phyloP scores from a whole-genome alignment of 2,797 vertebrate genomes.

The Hybognathus amarus region DNA sequence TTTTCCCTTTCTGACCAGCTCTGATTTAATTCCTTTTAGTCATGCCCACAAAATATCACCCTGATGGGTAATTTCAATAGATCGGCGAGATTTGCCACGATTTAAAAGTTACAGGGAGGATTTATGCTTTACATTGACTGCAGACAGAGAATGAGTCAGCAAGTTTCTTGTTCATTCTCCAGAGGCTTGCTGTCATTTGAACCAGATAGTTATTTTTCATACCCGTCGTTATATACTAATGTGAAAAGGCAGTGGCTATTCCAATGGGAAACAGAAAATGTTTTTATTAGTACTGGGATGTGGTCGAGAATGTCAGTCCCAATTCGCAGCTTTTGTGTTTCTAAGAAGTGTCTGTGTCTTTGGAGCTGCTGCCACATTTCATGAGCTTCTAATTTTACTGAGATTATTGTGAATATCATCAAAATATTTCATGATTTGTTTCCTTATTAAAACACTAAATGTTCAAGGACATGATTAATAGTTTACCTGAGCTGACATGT shows the following conservation, averaged over 20 bases:
- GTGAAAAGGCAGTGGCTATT: constrained; percentile 25
- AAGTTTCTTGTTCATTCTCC: constrained; percentile 26
- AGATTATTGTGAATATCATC: background rate
- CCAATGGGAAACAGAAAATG: background rate
- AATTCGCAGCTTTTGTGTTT: background rate
- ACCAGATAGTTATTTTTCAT: constrained; percentile 15
- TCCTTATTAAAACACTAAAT: background rate
- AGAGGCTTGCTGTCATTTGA: constrained; percentile 38
- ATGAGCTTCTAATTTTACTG: background rate
- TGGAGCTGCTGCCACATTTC: background rate
- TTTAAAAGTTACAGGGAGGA: constrained; percentile 21
- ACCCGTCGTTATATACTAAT: constrained; percentile 26
- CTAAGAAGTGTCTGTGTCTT: background rate
- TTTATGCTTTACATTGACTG: constrained; percentile 36
- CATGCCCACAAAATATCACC: constrained; percentile 11
- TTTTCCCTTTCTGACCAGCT: constrained; percentile 20
- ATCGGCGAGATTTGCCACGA: constrained; percentile 10
- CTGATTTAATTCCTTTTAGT: constrained; percentile 18
- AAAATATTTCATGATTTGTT: background rate
- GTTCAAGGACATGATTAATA: background rate
- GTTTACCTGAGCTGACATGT: background rate
- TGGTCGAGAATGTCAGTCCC: background rate
- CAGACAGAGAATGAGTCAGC: constrained; percentile 32
- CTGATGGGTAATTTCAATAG: constrained; percentile 18
- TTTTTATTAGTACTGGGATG: constrained; percentile 21